These are phyloP conservation scores for Protodeltote pygarga DNA, from an alignment of 2,888 invertebrate genomes.

Conservation along the genomic window DNA sequence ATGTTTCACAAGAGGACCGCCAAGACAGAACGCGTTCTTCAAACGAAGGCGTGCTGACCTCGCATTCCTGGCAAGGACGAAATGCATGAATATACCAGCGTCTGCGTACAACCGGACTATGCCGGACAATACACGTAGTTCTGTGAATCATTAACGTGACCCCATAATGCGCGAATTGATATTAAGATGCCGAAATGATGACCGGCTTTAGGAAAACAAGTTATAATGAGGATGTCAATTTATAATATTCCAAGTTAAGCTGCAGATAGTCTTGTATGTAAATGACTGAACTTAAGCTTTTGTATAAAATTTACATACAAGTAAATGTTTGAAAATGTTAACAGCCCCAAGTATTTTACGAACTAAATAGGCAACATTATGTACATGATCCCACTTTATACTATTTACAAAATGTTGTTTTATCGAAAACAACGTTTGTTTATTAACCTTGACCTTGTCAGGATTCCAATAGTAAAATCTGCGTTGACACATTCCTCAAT, in stretches of 20 bases:
- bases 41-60: slow-evolving; percentile 80
- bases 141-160: slow-evolving; percentile 52
- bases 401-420: background rate
- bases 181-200: slow-evolving; percentile 43
- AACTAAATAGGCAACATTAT: no score
- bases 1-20: slow-evolving; percentile 77
- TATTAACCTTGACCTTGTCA: slow-evolving; percentile 45
- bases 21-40: slow-evolving; percentile 73
- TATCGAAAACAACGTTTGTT: slow-evolving; percentile 12
- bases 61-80: slow-evolving; percentile 87
- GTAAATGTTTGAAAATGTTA: no score
- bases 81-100: slow-evolving; percentile 62
- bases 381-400: no score
- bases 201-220: slow-evolving; percentile 28
- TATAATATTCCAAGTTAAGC: slow-evolving; percentile 21
- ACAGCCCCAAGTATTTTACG: no score
- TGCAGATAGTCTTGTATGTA: slow-evolving; percentile 1
- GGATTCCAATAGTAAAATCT: slow-evolving; percentile 46
- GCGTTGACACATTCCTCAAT: slow-evolving; percentile 47
- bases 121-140: slow-evolving; percentile 45
- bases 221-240: slow-evolving; percentile 37
- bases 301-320: no score
- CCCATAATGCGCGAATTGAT: slow-evolving; percentile 40
- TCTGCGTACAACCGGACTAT: slow-evolving; percentile 44
- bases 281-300: background rate